Percentiles rank a stretch among this genome's conserved stretches.
Evolutionary conservation across 2,888 invertebrate genomes (phyloP).

Genomic region (Lamellibrachia satsuma): DNA sequence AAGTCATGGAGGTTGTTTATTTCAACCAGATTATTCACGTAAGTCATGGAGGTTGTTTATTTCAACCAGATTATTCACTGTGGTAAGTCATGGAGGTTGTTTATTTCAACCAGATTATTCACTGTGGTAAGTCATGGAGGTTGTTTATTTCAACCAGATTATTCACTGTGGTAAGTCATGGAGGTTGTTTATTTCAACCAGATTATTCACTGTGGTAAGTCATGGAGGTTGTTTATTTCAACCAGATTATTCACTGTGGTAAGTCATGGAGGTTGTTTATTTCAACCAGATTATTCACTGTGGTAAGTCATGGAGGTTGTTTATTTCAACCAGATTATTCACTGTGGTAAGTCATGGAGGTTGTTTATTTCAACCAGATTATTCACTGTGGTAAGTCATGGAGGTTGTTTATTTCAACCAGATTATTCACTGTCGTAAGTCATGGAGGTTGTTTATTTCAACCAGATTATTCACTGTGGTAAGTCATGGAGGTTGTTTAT

Average conservation of each 20-base stretch:
- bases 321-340: neutral
- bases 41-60: neutral
- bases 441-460: too few relatives aligned
- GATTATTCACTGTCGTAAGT: neutral
- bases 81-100: constrained; percentile 73
- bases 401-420: neutral
- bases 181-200: neutral
- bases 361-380: too few relatives aligned
- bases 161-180: constrained; percentile 84
- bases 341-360: neutral
- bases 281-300: neutral
- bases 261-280: neutral
- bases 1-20: neutral
- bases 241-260: neutral
- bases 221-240: too few relatives aligned
- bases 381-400: neutral
- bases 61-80: constrained; percentile 96
- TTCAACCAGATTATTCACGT: constrained; percentile 97
- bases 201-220: neutral
- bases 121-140: constrained; percentile 77
- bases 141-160: constrained; percentile 95
- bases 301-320: neutral
- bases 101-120: constrained; percentile 97
- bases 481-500: neutral
- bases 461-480: constrained; percentile 98